These are phyloP conservation scores for Rhabdomys dilectus DNA, from an alignment of 2,113 vertebrate genomes.

Conservation along the genomic window DNA sequence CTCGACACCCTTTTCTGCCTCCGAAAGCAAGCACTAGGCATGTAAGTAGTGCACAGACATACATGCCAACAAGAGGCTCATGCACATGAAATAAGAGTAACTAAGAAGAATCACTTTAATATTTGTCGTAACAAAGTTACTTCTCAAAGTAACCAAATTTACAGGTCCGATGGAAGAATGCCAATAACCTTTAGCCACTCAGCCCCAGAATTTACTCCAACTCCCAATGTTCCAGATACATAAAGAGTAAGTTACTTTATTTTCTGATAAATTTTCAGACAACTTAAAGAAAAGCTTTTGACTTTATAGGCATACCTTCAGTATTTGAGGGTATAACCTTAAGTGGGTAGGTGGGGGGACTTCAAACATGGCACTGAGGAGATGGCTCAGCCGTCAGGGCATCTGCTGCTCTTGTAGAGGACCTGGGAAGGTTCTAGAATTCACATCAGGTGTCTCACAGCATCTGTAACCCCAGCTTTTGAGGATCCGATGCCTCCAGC, in stretches of 20 bases:
- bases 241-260: not conserved
- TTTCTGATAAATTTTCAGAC: not conserved
- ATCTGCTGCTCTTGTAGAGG: not conserved
- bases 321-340: not conserved
- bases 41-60: not conserved
- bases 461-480: not conserved
- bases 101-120: not conserved
- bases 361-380: not conserved
- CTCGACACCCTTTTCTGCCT: not conserved
- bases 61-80: not conserved
- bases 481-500: not conserved
- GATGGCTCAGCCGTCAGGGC: not conserved
- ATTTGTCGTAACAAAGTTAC: not conserved
- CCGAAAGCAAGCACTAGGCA: not conserved
- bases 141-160: slow-evolving; percentile 24
- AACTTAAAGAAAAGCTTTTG: not conserved
- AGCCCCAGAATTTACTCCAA: not conserved
- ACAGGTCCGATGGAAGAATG: not conserved
- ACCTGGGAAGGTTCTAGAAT: not conserved
- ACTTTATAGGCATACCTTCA: not conserved
- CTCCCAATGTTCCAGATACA: not conserved
- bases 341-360: not conserved
- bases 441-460: not conserved
- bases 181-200: not conserved
- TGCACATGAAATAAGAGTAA: not conserved